phyloP scores from a whole-genome alignment of 2,113 vertebrate genomes.

The Leptodactylus fuscus region DNA sequence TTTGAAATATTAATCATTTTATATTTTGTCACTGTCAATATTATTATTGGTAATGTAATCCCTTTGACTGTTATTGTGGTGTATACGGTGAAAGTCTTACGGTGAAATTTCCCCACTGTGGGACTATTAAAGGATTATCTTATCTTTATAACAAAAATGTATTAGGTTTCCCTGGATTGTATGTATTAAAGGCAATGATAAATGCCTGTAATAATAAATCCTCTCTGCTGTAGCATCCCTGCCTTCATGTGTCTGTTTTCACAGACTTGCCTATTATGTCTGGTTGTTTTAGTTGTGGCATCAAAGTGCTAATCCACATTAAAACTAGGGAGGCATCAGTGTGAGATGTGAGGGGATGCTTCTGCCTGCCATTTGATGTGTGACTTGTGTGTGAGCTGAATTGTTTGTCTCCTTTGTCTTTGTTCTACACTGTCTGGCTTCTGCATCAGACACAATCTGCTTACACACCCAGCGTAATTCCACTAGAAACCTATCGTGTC shows the following conservation, averaged over 20 bases:
- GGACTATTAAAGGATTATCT: too few species aligned
- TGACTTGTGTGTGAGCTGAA: background rate
- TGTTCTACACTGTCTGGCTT: constrained; percentile 46
- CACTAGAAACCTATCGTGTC: constrained; percentile 38
- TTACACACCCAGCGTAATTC: constrained; percentile 45
- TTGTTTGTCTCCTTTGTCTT: constrained; percentile 45
- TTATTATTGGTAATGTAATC: too few species aligned
- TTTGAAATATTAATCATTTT: too few species aligned
- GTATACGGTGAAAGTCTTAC: too few species aligned
- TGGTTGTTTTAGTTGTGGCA: background rate
- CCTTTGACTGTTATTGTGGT: too few species aligned
- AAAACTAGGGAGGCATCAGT: background rate
- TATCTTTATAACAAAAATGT: too few species aligned
- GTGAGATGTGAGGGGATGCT: background rate
- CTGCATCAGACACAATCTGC: constrained; percentile 24
- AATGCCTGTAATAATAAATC: background rate
- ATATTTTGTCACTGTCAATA: too few species aligned
- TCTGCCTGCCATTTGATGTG: background rate
- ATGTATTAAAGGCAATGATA: too few species aligned
- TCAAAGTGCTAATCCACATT: background rate
- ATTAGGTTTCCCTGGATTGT: too few species aligned
- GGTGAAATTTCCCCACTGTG: too few species aligned
- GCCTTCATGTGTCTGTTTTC: background rate
- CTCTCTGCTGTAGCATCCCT: background rate
- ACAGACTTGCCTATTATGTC: background rate